Evolutionary conservation across 1,140 invertebrate genomes (phyloP), one percentile per base, ranked within the genome.

Genomic region (Ceratosolen fusciceps): DNA sequence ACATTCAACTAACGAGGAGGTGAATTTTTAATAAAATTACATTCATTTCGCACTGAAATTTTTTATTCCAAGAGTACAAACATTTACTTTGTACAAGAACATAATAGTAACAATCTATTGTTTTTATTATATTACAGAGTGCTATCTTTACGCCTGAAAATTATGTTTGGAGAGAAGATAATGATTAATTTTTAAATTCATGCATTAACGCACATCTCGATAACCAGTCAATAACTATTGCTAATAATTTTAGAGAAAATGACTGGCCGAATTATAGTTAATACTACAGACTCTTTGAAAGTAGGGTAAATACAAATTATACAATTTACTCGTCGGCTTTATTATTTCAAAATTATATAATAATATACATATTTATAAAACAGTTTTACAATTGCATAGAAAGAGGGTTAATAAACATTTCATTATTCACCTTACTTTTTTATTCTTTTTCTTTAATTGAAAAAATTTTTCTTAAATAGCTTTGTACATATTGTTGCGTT

Each of bases 141-240:
- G 43, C 84, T n/a, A 24, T 54, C 1, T 85, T 86, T 31, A 74
- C 77, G 12, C 67, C 82, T 77, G 80, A 72, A 39, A 86, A 86
- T 58, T 79, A 82, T 47, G 84, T 86, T 8, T 84, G 82, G 84
- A 54, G 19, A 43, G 12, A 73, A 8, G 0, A 37, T 37, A 1
- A 19, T 7, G 77, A 81, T 10, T 67, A 67, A 43, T 39, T 24
- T 67, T 34, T 14, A 67, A 14, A 19, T 26, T 26, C 24, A n/a
- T 26, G n/a, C 24, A 47, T 68, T 68, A 39, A 68, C 10, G 16
- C 39, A 16, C 16, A 2, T 47, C 5, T 68, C 21, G 14, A 68
- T 47, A 47, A 68, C 16, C 24, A 68, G 10, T 68, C 37, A 29
- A 68, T 14, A 52, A n/a, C 14, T 19, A 52, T 52, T 19, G 10